These are phyloP conservation scores for Pyrrhosoma nymphula DNA, from an alignment of 2,888 invertebrate species.

Conservation along the genomic window DNA sequence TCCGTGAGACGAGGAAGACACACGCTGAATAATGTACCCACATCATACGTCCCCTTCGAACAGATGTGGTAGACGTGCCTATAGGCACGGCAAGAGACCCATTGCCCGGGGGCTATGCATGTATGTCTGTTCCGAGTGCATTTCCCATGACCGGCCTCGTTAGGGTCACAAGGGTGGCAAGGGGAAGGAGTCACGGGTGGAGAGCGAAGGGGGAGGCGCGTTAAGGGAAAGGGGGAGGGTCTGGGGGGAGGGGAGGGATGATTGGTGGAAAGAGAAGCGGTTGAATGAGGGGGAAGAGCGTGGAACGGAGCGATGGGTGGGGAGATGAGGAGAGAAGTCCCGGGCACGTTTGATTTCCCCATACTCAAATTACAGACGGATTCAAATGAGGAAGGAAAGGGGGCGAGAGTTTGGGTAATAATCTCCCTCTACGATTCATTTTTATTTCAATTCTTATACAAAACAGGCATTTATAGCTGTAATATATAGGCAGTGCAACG, in stretches of 20 bases:
- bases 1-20: background rate
- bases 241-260: conserved; percentile 19
- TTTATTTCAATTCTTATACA: no score
- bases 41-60: background rate
- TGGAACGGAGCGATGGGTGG: background rate
- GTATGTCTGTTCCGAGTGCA: background rate
- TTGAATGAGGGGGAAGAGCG: background rate
- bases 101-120: background rate
- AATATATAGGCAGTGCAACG: no score
- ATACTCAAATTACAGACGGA: background rate
- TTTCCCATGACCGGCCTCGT: conserved; percentile 37
- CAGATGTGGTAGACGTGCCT: background rate
- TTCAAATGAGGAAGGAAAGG: no score
- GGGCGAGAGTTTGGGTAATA: no score
- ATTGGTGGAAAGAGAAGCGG: no score
- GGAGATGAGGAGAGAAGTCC: background rate
- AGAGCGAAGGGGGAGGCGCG: background rate
- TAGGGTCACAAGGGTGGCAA: conserved; percentile 20
- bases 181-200: background rate
- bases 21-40: background rate
- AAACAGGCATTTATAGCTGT: no score
- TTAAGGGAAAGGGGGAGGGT: background rate
- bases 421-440: no score
- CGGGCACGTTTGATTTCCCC: conserved; percentile 34
- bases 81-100: background rate